Percentiles rank a stretch among this genome's conserved stretches.
phyloP scores from a whole-genome alignment of 1,140 invertebrate species.

The Hycleus cichorii region DNA sequence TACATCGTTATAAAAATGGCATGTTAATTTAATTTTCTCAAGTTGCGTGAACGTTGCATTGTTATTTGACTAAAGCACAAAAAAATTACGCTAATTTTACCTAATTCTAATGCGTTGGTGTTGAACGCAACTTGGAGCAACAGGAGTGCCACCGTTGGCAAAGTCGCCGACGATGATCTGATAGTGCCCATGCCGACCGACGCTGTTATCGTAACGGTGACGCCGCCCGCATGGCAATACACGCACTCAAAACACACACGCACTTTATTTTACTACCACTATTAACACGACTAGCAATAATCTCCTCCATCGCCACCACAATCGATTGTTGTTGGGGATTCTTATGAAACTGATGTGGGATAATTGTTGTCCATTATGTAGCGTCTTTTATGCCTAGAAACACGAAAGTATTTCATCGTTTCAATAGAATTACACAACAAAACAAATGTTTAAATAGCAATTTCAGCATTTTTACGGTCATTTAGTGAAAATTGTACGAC shows the following conservation, averaged over 20 bases:
- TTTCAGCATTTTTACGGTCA: no score
- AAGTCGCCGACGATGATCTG: constrained; percentile 14
- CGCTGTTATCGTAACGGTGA: constrained; percentile 17
- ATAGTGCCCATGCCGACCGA: constrained; percentile 26
- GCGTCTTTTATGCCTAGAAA: no score
- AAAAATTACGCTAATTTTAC: constrained; percentile 1
- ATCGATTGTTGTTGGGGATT: not conserved
- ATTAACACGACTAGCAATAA: no score
- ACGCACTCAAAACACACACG: constrained; percentile 17
- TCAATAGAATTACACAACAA: no score
- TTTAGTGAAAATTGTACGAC: no score
- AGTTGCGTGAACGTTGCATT: constrained; percentile 4
- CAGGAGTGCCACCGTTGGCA: constrained; percentile 4
- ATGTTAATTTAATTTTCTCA: constrained; percentile 10
- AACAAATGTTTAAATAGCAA: no score
- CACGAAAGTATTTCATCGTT: no score
- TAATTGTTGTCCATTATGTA: no score
- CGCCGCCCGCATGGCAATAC: constrained; percentile 14
- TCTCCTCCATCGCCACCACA: not conserved
- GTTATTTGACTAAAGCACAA: no score
- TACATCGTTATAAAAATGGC: constrained; percentile 13
- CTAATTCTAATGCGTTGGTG: constrained; percentile 15
- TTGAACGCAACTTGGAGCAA: constrained; percentile 6
- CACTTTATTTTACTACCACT: not conserved
- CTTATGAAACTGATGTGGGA: no score